A percentile compares a stretch with the other conserved stretches of the same genome.
These are phyloP conservation scores for Nymphicus hollandicus DNA, from an alignment of 2,113 vertebrate genomes.

Conservation along the genomic window DNA sequence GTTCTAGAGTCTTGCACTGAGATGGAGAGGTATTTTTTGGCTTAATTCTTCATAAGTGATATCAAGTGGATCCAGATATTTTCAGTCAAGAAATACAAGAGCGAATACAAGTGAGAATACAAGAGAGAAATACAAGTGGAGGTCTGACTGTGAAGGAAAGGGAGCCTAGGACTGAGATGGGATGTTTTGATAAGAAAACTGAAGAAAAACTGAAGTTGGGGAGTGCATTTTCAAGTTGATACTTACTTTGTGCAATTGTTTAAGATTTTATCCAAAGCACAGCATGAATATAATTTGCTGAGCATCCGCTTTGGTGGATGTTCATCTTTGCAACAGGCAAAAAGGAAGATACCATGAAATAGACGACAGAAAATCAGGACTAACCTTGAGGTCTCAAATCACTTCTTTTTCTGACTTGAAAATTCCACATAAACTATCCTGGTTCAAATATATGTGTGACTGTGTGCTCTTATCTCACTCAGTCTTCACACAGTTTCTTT, in stretches of 20 bases:
- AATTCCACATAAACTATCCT: background rate
- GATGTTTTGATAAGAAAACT: background rate
- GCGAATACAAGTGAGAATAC: too few relatives aligned
- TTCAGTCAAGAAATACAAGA: background rate
- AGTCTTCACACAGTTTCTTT: background rate
- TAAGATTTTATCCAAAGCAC: background rate
- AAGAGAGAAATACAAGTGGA: background rate
- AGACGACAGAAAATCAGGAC: background rate
- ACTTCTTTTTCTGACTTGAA: background rate
- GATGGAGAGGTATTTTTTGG: background rate
- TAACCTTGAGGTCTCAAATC: background rate
- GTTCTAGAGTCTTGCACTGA: background rate
- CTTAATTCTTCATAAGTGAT: background rate
- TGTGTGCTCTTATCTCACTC: background rate
- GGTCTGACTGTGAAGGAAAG: background rate
- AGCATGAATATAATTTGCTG: background rate
- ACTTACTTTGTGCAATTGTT: background rate
- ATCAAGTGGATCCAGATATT: background rate
- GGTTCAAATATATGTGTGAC: background rate
- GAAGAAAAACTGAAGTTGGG: background rate
- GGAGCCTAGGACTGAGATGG: background rate
- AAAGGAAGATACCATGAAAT: background rate
- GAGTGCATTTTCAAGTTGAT: background rate
- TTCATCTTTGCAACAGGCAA: background rate
- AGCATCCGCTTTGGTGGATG: accelerated